phyloP scores from a whole-genome alignment of 2,888 invertebrate genomes.

The Dexiosoma caninum region DNA sequence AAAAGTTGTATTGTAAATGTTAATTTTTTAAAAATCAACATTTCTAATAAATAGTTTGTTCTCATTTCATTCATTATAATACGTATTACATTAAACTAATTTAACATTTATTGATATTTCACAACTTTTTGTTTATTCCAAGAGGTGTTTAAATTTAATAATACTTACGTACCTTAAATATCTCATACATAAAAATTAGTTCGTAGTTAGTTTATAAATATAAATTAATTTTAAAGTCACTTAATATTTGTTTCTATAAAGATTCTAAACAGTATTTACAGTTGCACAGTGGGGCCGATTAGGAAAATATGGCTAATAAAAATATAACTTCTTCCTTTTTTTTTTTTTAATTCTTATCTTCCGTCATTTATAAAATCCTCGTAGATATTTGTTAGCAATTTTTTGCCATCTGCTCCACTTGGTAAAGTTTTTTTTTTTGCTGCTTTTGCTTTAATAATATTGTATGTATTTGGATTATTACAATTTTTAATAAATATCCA shows the following conservation, averaged over 20 bases:
- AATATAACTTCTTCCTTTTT: no score
- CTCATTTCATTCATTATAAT: no score
- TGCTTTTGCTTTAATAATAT: no score
- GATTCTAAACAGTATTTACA: constrained; percentile 44
- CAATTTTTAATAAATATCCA: constrained; percentile 32
- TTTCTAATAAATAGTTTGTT: no score
- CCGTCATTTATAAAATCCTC: no score
- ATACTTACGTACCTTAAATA: background rate
- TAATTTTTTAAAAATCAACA: constrained; percentile 38
- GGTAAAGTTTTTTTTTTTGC: no score
- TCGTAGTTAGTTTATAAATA: background rate
- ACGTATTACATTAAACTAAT: constrained; percentile 37
- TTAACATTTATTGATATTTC: constrained; percentile 73
- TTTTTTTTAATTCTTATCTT: no score
- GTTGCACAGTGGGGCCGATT: background rate
- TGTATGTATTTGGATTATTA: constrained; percentile 25
- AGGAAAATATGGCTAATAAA: no score
- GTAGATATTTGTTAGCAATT: no score
- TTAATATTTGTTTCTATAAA: constrained; percentile 11
- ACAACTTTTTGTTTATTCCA: constrained; percentile 69
- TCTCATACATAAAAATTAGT: background rate
- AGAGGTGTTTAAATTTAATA: constrained; percentile 41
- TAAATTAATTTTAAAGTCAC: constrained; percentile 22
- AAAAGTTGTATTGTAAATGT: constrained; percentile 27
- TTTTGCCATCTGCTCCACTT: no score